Evolutionary conservation across 2,113 vertebrate genomes (phyloP).

Genomic region (Chauna torquata): DNA sequence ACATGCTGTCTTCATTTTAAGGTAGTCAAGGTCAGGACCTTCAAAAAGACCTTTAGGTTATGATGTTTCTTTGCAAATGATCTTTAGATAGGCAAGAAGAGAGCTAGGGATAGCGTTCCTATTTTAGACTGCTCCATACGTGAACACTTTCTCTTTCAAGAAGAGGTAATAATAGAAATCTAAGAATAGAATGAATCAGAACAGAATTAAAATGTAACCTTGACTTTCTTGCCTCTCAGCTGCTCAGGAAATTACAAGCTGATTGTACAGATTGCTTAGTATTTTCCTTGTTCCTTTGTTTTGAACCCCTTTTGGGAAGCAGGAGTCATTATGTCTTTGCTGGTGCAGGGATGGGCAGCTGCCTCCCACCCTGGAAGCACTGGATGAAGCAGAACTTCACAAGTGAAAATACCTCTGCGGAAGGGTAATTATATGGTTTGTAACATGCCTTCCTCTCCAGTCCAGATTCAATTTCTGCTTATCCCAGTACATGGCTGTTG

Average conservation of each 20-base stretch:
- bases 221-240: neutral
- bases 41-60: neutral
- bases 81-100: neutral
- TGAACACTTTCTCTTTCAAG: neutral
- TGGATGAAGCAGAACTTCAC: neutral
- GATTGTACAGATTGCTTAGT: neutral
- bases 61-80: neutral
- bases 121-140: neutral
- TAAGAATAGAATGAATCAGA: conserved; percentile 36
- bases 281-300: neutral
- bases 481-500: neutral
- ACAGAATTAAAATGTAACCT: conserved; percentile 29
- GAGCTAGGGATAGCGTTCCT: neutral
- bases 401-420: neutral
- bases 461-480: neutral
- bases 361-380: neutral
- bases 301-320: neutral
- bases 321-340: neutral
- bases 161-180: conserved; percentile 14
- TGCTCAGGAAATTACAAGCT: neutral
- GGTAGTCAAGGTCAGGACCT: neutral
- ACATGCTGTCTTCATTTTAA: neutral
- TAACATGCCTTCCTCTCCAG: neutral
- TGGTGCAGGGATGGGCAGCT: neutral
- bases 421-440: neutral